Conservation (phyloP, 2,113 vertebrate genomes). For the Oreocharis arfaki region DNA sequence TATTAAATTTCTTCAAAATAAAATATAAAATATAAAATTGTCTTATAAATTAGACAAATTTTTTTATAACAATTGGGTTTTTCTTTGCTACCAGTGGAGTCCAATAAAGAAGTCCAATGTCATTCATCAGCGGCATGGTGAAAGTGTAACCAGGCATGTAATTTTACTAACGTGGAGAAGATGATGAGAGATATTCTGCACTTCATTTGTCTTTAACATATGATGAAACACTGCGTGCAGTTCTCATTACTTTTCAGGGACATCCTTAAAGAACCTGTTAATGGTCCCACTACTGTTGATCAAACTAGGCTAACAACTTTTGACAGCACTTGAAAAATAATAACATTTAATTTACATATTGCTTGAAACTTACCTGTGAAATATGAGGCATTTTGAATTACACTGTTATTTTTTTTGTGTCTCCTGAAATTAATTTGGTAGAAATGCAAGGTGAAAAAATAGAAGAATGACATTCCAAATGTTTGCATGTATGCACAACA, state of each 20-base stretch:
- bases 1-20: not conserved
- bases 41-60: not conserved
- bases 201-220: not conserved
- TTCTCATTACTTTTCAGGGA: not conserved
- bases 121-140: not conserved
- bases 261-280: not conserved
- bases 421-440: not conserved
- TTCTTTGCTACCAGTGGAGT: not conserved
- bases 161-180: not conserved
- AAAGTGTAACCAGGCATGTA: not conserved
- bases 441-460: not conserved
- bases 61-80: not conserved
- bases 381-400: not conserved
- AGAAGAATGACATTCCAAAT: not conserved
- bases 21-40: not conserved
- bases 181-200: not conserved
- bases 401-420: not conserved
- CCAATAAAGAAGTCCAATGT: not conserved
- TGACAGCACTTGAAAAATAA: not conserved
- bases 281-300: not conserved
- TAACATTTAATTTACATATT: not conserved
- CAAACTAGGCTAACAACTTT: not conserved
- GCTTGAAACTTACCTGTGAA: not conserved
- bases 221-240: not conserved
- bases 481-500: accelerated